Conservation (phyloP, 2,797 vertebrate genomes). For the Arrhamphus sclerolepis region DNA sequence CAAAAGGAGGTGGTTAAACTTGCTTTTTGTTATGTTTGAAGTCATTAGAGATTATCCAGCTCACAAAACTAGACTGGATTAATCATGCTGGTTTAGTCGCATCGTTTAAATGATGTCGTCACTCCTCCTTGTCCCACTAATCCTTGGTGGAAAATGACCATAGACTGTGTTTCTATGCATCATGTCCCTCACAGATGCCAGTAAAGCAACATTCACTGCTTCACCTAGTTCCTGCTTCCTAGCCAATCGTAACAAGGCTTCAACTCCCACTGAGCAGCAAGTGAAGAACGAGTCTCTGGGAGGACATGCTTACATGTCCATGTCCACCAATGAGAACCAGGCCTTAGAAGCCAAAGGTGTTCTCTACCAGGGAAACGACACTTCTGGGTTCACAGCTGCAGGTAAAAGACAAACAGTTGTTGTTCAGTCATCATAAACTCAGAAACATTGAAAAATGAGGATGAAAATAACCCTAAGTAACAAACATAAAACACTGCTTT, state of each 20-base stretch:
- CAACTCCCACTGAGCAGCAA: slow-evolving; percentile 75
- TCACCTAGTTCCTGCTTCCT: slow-evolving; percentile 98
- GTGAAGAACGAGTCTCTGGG: slow-evolving; percentile 91
- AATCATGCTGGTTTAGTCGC: too few relatives aligned
- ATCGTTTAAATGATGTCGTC: too few relatives aligned
- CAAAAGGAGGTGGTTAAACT: too few relatives aligned
- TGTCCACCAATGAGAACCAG: slow-evolving; percentile 83
- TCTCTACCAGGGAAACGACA: slow-evolving; percentile 78
- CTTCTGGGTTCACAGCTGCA: slow-evolving; percentile 79
- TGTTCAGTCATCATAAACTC: background rate
- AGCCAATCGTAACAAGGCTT: slow-evolving; percentile 91
- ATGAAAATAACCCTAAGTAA: too few relatives aligned
- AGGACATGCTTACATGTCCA: slow-evolving; percentile 83
- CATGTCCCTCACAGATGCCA: slow-evolving; percentile 85
- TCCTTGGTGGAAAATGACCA: background rate
- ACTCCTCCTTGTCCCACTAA: too few relatives aligned
- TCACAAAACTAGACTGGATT: too few relatives aligned
- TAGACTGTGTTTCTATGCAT: slow-evolving; percentile 1
- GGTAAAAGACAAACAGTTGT: slow-evolving; percentile 73
- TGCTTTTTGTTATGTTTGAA: too few relatives aligned
- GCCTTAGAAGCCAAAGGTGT: slow-evolving; percentile 69
- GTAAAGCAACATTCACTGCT: slow-evolving; percentile 95
- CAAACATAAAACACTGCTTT: too few relatives aligned
- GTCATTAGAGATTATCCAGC: too few relatives aligned
- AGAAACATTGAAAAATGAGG: too few relatives aligned